A percentile compares a stretch with the other conserved stretches of the same genome.
Evolutionary conservation across 2,797 vertebrate genomes (phyloP).

Genomic region (Coccyzus lansbergi): DNA sequence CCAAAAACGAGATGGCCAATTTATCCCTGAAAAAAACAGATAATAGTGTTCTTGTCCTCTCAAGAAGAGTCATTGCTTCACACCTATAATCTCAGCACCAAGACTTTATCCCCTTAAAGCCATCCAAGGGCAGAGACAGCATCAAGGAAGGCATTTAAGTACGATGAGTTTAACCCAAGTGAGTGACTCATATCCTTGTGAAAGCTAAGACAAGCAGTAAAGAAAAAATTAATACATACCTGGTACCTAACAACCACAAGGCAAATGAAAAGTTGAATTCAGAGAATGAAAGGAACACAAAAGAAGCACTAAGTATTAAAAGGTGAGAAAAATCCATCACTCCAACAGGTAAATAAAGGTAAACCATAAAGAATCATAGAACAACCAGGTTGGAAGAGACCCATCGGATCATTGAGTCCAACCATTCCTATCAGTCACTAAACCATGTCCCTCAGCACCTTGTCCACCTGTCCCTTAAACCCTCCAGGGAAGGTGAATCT

Average conservation of each 20-base stretch:
- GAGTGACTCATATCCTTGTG: not conserved
- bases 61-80: not conserved
- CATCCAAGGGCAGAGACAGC: not conserved
- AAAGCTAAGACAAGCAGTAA: not conserved
- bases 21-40: not conserved
- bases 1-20: not conserved
- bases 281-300: not conserved
- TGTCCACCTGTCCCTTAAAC: too few species aligned
- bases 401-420: too few species aligned
- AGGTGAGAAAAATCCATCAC: not conserved
- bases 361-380: not conserved
- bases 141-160: not conserved
- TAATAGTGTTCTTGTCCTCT: not conserved
- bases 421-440: too few species aligned
- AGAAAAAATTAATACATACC: not conserved
- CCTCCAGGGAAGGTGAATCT: too few species aligned
- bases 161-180: not conserved
- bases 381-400: too few species aligned
- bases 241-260: not conserved
- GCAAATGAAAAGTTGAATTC: not conserved
- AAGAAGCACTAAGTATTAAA: not conserved
- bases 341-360: not conserved
- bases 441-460: too few species aligned
- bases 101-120: not conserved
- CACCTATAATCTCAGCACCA: rapidly evolving